These are phyloP conservation scores for Apogon talboti DNA, from an alignment of 2,797 vertebrate species.

Conservation along the genomic window DNA sequence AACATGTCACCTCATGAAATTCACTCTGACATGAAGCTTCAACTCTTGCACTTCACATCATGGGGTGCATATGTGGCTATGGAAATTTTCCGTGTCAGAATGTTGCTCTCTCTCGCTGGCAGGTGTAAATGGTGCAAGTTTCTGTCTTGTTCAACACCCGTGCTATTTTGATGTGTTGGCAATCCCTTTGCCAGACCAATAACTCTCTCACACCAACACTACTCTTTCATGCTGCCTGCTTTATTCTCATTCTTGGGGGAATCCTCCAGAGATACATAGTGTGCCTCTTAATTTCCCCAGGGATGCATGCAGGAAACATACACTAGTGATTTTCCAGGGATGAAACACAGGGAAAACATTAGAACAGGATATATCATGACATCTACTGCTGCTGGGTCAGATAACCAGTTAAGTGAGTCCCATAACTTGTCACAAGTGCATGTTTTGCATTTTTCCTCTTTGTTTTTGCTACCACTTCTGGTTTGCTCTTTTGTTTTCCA, in stretches of 20 bases:
- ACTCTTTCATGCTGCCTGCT: slow-evolving; percentile 82
- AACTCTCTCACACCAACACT: slow-evolving; percentile 83
- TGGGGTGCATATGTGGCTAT: slow-evolving; percentile 47
- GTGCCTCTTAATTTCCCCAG: slow-evolving; percentile 86
- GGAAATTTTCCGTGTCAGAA: slow-evolving; percentile 69
- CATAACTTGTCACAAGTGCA: slow-evolving; percentile 71
- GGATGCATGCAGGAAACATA: slow-evolving; percentile 83
- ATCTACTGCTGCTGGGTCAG: slow-evolving; percentile 71
- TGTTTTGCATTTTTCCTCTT: slow-evolving; percentile 61
- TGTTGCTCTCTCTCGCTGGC: slow-evolving; percentile 61
- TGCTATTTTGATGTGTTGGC: slow-evolving; percentile 84
- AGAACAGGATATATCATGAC: slow-evolving; percentile 75
- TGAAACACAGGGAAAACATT: slow-evolving; percentile 80
- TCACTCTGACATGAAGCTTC: slow-evolving; percentile 66
- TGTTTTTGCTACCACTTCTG: slow-evolving; percentile 53
- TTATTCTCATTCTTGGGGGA: slow-evolving; percentile 83
- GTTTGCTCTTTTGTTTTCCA: slow-evolving; percentile 69
- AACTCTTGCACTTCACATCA: slow-evolving; percentile 62
- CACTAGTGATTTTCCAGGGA: slow-evolving; percentile 84
- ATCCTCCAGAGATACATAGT: slow-evolving; percentile 83
- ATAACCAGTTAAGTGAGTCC: slow-evolving; percentile 75
- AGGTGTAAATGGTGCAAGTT: slow-evolving; percentile 83
- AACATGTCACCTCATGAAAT: slow-evolving; percentile 69
- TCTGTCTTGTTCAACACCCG: slow-evolving; percentile 83
- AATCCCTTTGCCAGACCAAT: slow-evolving; percentile 83